Percentiles rank a stretch among this genome's conserved stretches.
phyloP scores from a whole-genome alignment of 2,797 vertebrate species.

The Ctenopoma multispine region DNA sequence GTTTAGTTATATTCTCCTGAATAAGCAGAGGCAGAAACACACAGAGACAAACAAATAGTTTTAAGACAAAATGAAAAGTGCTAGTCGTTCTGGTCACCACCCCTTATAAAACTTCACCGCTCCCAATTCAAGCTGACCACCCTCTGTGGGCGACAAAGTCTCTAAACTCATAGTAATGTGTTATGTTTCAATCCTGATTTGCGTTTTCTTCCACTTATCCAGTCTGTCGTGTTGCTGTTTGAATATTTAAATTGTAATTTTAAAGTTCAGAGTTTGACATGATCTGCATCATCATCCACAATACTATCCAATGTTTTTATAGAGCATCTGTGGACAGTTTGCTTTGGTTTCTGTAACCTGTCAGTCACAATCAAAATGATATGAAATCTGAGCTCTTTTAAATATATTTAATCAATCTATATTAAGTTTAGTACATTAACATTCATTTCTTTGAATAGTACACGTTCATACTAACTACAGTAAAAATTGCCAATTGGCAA shows the following conservation, averaged over 20 bases:
- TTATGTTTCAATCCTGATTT: neutral
- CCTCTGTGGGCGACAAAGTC: neutral
- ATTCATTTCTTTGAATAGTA: neutral
- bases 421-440: neutral
- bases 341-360: neutral
- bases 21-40: neutral
- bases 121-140: conserved; percentile 10
- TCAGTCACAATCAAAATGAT: neutral
- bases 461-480: too few species aligned
- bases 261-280: neutral
- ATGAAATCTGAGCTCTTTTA: neutral
- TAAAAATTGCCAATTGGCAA: too few species aligned
- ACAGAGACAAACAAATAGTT: conserved; percentile 1
- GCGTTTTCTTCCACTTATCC: conserved; percentile 3
- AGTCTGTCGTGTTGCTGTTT: neutral
- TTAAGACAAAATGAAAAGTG: conserved; percentile 15
- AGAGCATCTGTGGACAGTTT: neutral
- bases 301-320: neutral
- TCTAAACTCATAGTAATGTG: neutral
- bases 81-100: neutral
- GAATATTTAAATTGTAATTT: neutral
- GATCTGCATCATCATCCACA: neutral
- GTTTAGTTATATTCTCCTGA: conserved; percentile 1
- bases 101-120: conserved; percentile 16
- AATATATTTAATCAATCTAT: neutral